These are phyloP conservation scores for Drosophila greeni DNA, from an alignment of 2,888 invertebrate species.

Conservation along the genomic window DNA sequence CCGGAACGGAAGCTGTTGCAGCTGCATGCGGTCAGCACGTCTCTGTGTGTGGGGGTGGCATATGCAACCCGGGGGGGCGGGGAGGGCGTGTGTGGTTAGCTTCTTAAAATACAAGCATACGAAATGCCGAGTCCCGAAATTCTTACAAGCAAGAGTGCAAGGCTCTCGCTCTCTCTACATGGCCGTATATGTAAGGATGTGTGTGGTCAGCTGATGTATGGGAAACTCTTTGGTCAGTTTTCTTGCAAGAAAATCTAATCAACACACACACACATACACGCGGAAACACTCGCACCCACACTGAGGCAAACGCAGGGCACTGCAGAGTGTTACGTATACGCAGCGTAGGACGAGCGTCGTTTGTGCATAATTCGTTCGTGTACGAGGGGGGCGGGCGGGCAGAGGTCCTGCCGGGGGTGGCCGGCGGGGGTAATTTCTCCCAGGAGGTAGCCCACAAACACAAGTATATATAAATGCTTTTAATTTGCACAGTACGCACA, in stretches of 20 bases:
- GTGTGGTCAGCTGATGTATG: conserved; percentile 66
- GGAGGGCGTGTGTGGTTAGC: conserved; percentile 53
- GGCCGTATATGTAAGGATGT: conserved; percentile 24
- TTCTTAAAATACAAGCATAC: conserved; percentile 60
- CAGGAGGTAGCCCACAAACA: conserved; percentile 47
- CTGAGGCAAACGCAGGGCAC: conserved; percentile 11
- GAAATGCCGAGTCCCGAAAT: conserved; percentile 52
- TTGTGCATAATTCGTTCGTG: conserved; percentile 66
- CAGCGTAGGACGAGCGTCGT: conserved; percentile 59
- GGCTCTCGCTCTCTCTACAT: conserved; percentile 37
- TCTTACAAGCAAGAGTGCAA: conserved; percentile 66
- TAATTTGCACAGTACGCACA: conserved; percentile 62
- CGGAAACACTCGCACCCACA: neutral
- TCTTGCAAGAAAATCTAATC: conserved; percentile 73
- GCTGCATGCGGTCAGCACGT: conserved; percentile 37
- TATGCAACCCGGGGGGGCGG: conserved; percentile 1
- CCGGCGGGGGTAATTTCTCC: conserved; percentile 61
- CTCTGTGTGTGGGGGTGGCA: conserved; percentile 26
- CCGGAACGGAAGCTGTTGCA: conserved; percentile 45
- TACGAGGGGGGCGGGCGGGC: conserved; percentile 3
- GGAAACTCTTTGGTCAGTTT: conserved; percentile 73
- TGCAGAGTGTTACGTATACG: conserved; percentile 64
- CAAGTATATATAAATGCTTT: conserved; percentile 64
- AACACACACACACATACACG: conserved; percentile 54
- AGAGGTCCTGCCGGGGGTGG: neutral